Conservation (phyloP, 2,113 vertebrate genomes). For the Hippocampus barbouri region DNA sequence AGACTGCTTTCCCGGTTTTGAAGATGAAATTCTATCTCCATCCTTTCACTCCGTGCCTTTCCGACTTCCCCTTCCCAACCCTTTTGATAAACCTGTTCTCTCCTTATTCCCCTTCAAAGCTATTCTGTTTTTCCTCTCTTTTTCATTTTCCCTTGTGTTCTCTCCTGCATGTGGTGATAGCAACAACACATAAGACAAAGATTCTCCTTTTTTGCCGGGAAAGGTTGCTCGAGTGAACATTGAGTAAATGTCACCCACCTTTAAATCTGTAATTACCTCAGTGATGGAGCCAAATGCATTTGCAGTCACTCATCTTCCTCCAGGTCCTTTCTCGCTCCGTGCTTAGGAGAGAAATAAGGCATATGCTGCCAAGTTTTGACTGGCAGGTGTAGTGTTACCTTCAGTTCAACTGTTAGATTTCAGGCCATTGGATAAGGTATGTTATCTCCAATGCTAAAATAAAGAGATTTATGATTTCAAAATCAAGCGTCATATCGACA, state of each 20-base stretch:
- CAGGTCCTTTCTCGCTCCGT: not conserved
- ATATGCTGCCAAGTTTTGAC: slow-evolving; percentile 30
- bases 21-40: slow-evolving; percentile 64
- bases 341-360: slow-evolving; percentile 13
- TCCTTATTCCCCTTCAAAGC: slow-evolving; percentile 18
- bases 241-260: slow-evolving; percentile 35
- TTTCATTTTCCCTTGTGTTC: slow-evolving; percentile 21
- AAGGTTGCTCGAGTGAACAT: slow-evolving; percentile 28
- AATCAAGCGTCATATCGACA: not conserved
- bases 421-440: slow-evolving; percentile 18
- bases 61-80: slow-evolving; percentile 18
- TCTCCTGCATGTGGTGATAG: slow-evolving; percentile 11
- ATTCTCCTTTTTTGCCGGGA: slow-evolving; percentile 26
- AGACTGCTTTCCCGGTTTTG: slow-evolving; percentile 42
- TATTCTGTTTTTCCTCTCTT: slow-evolving; percentile 9
- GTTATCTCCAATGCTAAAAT: slow-evolving; percentile 23
- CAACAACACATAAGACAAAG: slow-evolving; percentile 17
- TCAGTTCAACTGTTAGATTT: slow-evolving; percentile 20
- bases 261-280: slow-evolving; percentile 57
- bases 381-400: slow-evolving; percentile 31
- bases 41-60: slow-evolving; percentile 48
- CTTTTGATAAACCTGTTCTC: slow-evolving; percentile 28
- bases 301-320: slow-evolving; percentile 1
- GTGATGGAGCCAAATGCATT: slow-evolving; percentile 29
- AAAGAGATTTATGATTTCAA: slow-evolving; percentile 21